Conservation (phyloP, 1,140 invertebrate genomes). For the Pantala flavescens region DNA sequence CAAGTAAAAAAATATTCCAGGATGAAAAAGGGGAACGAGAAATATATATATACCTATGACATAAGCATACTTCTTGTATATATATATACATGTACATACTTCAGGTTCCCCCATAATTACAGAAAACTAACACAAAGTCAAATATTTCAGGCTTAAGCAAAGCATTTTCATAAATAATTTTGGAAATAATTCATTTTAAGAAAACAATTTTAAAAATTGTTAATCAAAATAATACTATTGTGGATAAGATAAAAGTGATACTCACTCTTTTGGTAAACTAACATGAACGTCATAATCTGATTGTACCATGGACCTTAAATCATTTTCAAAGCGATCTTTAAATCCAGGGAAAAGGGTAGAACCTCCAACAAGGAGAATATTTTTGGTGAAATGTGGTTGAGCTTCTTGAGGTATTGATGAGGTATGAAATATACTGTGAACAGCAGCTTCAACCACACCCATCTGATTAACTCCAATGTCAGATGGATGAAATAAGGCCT, state of each 20-base stretch:
- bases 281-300: slow-evolving; percentile 65
- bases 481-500: slow-evolving; percentile 88
- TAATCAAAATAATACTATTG: too few relatives aligned
- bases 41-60: too few relatives aligned
- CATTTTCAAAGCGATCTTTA: slow-evolving; percentile 64
- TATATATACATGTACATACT: too few relatives aligned
- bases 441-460: slow-evolving; percentile 86
- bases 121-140: too few relatives aligned
- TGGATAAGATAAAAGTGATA: background rate
- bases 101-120: too few relatives aligned
- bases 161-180: too few relatives aligned
- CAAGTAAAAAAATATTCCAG: too few relatives aligned
- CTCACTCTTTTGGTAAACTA: slow-evolving; percentile 40
- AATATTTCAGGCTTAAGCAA: too few relatives aligned
- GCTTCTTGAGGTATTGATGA: slow-evolving; percentile 62
- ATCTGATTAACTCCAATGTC: slow-evolving; percentile 91
- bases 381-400: slow-evolving; percentile 70
- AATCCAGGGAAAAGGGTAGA: slow-evolving; percentile 76
- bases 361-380: slow-evolving; percentile 90
- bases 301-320: slow-evolving; percentile 66
- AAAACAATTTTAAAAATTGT: too few relatives aligned
- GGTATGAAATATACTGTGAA: slow-evolving; percentile 46
- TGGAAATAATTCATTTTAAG: too few relatives aligned
- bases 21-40: too few relatives aligned
- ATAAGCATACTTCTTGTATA: too few relatives aligned